A percentile compares a stretch with the other conserved stretches of the same genome.
Evolutionary conservation across 2,888 invertebrate species (phyloP).

Genomic region (Andrena bucephala): DNA sequence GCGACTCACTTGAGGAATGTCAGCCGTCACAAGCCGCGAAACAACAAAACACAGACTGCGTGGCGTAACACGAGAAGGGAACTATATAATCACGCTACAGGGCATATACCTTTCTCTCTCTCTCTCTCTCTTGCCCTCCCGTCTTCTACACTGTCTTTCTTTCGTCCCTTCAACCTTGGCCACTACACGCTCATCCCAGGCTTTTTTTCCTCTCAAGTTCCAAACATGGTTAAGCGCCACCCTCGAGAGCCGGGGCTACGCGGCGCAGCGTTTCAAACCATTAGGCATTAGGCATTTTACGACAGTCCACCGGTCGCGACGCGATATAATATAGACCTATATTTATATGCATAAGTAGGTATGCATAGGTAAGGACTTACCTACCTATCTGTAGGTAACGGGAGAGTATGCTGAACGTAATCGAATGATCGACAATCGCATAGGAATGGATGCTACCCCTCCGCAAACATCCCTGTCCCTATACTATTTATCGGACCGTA

Average conservation of each 20-base stretch:
- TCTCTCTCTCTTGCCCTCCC: neutral
- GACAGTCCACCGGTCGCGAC: neutral
- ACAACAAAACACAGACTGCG: conserved; percentile 79
- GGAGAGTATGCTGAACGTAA: neutral
- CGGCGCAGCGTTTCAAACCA: neutral
- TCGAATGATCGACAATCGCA: neutral
- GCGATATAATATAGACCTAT: too few species aligned
- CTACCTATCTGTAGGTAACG: neutral
- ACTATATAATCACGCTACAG: conserved; percentile 58
- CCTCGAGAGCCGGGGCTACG: neutral
- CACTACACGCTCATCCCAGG: neutral
- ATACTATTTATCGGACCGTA: too few species aligned
- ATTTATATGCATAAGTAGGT: too few species aligned
- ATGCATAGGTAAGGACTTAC: too few species aligned
- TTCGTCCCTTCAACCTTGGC: conserved; percentile 21
- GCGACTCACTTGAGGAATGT: conserved; percentile 40
- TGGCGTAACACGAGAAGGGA: conserved; percentile 77
- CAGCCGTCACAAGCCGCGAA: conserved; percentile 74
- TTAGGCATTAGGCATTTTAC: conserved; percentile 19
- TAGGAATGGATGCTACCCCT: too few species aligned
- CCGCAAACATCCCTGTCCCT: too few species aligned
- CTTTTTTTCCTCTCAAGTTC: conserved; percentile 21
- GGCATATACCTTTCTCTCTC: conserved; percentile 29
- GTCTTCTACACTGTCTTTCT: conserved; percentile 46
- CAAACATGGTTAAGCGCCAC: conserved; percentile 44